Percentiles rank a stretch among this genome's conserved stretches.
Conservation (phyloP, 2,113 vertebrate species). For the Chloebia gouldiae region DNA sequence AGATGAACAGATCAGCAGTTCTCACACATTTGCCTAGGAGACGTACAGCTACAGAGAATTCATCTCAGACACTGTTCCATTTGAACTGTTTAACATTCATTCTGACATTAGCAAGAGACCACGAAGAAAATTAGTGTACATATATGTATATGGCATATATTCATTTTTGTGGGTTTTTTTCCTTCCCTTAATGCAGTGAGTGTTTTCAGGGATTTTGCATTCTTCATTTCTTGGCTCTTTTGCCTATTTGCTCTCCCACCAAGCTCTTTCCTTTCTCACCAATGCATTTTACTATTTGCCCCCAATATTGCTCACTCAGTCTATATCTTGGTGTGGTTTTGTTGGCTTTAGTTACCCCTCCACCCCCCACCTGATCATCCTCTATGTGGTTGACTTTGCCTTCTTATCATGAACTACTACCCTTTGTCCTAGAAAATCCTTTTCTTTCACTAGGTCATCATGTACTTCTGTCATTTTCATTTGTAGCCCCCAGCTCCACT, state of each 20-base stretch:
- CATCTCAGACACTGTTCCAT: background rate
- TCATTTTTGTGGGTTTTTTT: background rate
- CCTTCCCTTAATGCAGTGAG: background rate
- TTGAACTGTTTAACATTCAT: slow-evolving; percentile 8
- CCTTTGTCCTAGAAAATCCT: slow-evolving; percentile 30
- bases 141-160: background rate
- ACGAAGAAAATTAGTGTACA: background rate
- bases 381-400: background rate
- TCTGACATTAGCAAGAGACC: background rate
- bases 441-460: slow-evolving; percentile 46
- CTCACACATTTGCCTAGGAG: slow-evolving; percentile 41
- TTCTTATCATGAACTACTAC: background rate
- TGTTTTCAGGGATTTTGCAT: background rate
- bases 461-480: slow-evolving; percentile 42
- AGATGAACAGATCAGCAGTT: slow-evolving; percentile 36
- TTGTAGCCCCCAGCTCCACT: slow-evolving; percentile 32
- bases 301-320: background rate
- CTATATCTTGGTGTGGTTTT: background rate
- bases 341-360: background rate
- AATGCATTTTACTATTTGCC: background rate
- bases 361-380: fast-evolving
- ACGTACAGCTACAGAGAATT: background rate
- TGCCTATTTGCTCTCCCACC: background rate
- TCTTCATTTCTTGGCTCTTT: background rate
- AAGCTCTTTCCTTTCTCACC: background rate